Evolutionary conservation across 2,888 invertebrate genomes (phyloP).

Genomic region (Clitarchus hookeri): DNA sequence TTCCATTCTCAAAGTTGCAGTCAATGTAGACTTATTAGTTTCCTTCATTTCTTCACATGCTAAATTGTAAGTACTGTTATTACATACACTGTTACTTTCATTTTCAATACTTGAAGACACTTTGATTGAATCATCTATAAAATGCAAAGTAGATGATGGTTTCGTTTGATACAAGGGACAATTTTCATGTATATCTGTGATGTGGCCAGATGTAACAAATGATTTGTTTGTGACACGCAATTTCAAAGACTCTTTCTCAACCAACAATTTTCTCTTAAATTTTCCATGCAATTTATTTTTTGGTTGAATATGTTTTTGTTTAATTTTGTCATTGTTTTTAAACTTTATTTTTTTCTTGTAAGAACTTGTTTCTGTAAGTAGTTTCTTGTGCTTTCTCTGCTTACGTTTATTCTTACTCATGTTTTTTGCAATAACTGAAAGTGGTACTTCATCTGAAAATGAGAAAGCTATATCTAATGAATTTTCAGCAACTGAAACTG

Average conservation of each 20-base stretch:
- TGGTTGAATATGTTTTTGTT: background rate
- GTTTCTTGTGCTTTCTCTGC: background rate
- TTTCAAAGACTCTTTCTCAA: background rate
- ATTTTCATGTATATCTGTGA: background rate
- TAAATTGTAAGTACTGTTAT: too few species aligned
- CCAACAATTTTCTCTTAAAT: background rate
- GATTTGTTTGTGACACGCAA: background rate
- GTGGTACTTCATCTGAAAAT: slow-evolving; percentile 12
- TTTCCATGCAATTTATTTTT: background rate
- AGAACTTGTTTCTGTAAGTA: background rate
- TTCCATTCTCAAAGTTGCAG: too few species aligned
- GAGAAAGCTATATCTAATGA: background rate
- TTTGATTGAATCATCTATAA: background rate
- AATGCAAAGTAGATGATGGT: background rate
- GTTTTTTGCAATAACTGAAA: background rate
- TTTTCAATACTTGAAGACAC: background rate
- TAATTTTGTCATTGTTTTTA: background rate
- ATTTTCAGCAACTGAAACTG: background rate
- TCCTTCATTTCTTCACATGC: too few species aligned
- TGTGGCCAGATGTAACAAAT: background rate
- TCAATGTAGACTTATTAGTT: too few species aligned
- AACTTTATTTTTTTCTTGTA: background rate
- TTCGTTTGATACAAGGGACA: background rate
- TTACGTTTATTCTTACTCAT: background rate
- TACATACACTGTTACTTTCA: background rate